Evolutionary conservation across 2,888 invertebrate species (phyloP), one percentile per base, ranked within the genome.

Genomic region (Arge pagana): DNA sequence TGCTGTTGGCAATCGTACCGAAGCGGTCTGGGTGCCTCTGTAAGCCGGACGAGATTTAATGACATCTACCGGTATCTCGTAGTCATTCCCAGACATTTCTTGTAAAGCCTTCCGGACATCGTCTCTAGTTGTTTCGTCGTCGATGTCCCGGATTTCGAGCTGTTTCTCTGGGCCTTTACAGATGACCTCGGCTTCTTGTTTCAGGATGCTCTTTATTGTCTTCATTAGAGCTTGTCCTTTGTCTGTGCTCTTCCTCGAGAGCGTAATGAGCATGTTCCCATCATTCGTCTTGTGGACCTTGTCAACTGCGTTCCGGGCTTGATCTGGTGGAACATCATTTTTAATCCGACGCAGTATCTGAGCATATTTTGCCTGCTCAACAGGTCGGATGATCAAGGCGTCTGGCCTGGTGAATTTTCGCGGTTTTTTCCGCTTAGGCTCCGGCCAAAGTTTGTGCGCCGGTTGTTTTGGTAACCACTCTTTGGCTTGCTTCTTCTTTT

Each of bases 101-200:
- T 19, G 7, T 10, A 56, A 7, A 3, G 50, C 54, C 0, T 16
- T 36, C 15, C 19, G 42, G n/a, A 59, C 28, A 2, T 59, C 56
- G 1, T 54, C 50, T 16, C 50, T 50, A 3, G 53, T 52, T 7
- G 52, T 61, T 1, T 23, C 10, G 3, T 52, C 56, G 26, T 57
- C 56, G 1, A 54, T 19, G 26, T 59, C 57, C 10, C 43, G 35
- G 10, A 59, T 55, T 15, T 59, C 57, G 15, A 59, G 3, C 2
- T 5, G 10, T 1, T 49, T 49, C n/a, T n/a, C 30, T 2, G 49
- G 58, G 3, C 23, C 39, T 31, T 50, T 42, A 18, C 55, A 26
- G 18, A 39, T 49, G 3, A 57, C 55, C 13, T 39, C 28, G 1
- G 59, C 54, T 2, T 52, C 48, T 3, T 48, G 28, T 16, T 18